Evolutionary conservation across 2,797 vertebrate genomes (phyloP), one percentile per base, ranked within the genome.

Genomic region (Cetoscarus ocellatus): DNA sequence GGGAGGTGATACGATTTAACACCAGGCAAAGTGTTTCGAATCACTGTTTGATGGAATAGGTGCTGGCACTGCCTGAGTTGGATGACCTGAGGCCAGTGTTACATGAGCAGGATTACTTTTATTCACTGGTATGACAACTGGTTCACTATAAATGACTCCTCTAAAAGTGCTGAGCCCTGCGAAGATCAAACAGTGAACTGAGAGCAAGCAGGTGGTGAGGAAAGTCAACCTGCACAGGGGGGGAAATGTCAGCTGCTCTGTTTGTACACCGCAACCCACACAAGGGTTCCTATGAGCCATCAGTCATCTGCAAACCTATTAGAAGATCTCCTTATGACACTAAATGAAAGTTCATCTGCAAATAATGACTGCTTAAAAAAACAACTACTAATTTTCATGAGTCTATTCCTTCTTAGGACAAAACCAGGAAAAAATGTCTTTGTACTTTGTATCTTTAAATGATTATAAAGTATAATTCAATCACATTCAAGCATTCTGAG

Each of bases 181-280:
- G 2, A 35, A n/a, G 38, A 59, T 43, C 19, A 44, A 8, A 69
- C 45, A 15, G 42, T 19, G 40, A 61, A 48, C 27, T 14, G 43
- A 79, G 51, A 62, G 51, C 34, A 38, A 40, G 27, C 62, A 71
- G 73, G 52, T 60, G 63, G 45, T 19, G 52, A 44, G 14, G 14
- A n/a, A 8, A 44, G 35, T 11, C 40, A 3, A 59, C 67, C 48
- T 79, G 53, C 27, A 61, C 69, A 18, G 49, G 17, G 59, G 49
- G 18, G 38, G 48, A 61, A 67, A 67, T 62, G 49, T 73, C 67
- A 77, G 52, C 66, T 61, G 56, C 67, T 18, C 48, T 18, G 0
- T 27, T 10, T 34, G 27, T 19, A 39, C 19, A 13, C 39, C 43
- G n/a, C 45, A 48, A 67, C 68, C 73, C 14, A 11, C 7, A 49